Base-by-base conservation (phyloP, 2,797 vertebrate genomes). In the Pseudopleuronectes americanus region DNA sequence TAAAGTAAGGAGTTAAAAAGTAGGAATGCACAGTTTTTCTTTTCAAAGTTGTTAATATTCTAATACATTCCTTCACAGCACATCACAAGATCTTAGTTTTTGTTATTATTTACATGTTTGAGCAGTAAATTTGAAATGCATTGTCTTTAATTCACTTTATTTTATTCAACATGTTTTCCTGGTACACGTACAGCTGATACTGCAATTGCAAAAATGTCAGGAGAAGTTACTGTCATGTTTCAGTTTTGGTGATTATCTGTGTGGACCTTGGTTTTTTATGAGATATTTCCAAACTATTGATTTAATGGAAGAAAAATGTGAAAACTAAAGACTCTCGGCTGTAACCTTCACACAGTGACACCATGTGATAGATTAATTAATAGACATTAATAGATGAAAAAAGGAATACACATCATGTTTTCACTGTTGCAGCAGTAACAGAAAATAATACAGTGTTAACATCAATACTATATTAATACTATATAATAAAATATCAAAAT, bases 401-500 rank as follows among this genome's bases (percentile, higher is more conserved):
- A 51, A 47, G 2, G 0, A 13, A 51, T 6, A 22, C 33, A 57
- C 33, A 63, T 41, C 16, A 28, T 55, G 4, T 55, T n/a, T 17
- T 74, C 0, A 36, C 28, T 51, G 26, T 54, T 36, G 8, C 48
- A 6, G 62, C 22, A 58, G 48, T 55, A 66, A 77, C 23, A 64
- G 68, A 60, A 68, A 38, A 24, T 17, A 24, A 19, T 56, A 31
- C 21, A 74, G 47, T 61, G 12, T 63, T 70, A 7, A 75, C 45
- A 64, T 47, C 14, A 64, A 63, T 48, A 71, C 52, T 74, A 24
- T 3, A 24, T 24, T 3, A 26, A 26, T 26, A 0, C 48, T 59
- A 52, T 59, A 52, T 41, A 81, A 82, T 82, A 83, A 87, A 65
- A 84, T 73, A 88, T 43, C 19, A 64, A 77, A 68, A 69, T 24